Conservation (phyloP, 2,113 vertebrate species). For the Leptobrachium ailaonicum region DNA sequence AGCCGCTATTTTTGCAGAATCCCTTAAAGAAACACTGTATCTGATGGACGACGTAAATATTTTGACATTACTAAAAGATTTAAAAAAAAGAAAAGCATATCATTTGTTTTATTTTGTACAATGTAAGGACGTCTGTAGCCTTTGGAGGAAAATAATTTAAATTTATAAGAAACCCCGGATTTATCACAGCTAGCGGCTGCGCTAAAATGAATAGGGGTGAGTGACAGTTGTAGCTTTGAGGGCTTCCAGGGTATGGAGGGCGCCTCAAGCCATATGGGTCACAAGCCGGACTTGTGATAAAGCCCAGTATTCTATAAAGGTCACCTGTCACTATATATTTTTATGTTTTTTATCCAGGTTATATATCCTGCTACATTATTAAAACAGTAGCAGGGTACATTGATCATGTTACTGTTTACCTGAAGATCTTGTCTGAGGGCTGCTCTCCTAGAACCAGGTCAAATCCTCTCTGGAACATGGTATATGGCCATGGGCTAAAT, state of each 20-base stretch:
- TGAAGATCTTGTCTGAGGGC: conserved; percentile 97
- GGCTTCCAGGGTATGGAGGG: neutral
- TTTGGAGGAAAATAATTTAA: neutral
- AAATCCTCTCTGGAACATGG: conserved; percentile 97
- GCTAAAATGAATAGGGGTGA: neutral
- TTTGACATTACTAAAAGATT: neutral
- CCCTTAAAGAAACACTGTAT: no score
- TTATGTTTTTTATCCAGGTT: neutral
- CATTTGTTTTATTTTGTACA: neutral
- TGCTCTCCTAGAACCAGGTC: conserved; percentile 97
- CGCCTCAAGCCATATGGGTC: conserved; percentile 6
- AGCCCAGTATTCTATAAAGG: neutral
- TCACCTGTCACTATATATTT: neutral
- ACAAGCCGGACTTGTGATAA: neutral
- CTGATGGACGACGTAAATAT: no score
- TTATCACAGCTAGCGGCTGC: neutral
- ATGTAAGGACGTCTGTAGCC: neutral
- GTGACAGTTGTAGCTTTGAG: neutral
- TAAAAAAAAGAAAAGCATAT: neutral
- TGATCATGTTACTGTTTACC: conserved; percentile 68
- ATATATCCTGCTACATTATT: neutral
- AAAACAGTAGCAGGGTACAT: neutral
- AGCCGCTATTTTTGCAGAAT: no score
- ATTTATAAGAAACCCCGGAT: neutral
- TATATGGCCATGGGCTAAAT: conserved; percentile 94